phyloP scores from a whole-genome alignment of 35 echinoderm and acorn worm genomes.

The Heliocidaris erythrogramma region DNA sequence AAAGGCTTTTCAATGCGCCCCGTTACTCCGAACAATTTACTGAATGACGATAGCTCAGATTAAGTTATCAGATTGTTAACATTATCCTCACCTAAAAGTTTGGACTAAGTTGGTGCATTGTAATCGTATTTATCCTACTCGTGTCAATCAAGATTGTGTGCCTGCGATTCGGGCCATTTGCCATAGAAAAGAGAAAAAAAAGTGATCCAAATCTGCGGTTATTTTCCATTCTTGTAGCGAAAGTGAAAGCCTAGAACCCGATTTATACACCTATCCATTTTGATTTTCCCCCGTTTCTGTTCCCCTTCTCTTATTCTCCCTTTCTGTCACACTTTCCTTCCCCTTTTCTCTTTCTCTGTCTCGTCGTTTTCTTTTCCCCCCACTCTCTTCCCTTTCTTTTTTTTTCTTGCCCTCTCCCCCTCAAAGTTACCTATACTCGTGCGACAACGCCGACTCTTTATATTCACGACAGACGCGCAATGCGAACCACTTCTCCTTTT shows the following conservation, averaged over 20 bases:
- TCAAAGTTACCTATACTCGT: constrained; percentile 34
- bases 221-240: constrained; percentile 41
- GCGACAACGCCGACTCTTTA: neutral
- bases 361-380: neutral
- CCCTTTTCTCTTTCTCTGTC: neutral
- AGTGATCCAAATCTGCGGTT: constrained; percentile 48
- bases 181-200: constrained; percentile 25
- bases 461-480: neutral
- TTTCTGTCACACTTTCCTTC: neutral
- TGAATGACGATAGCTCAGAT: constrained; percentile 46
- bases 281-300: neutral
- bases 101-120: constrained; percentile 32
- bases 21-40: constrained; percentile 46
- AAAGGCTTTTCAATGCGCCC: constrained; percentile 26
- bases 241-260: constrained; percentile 45
- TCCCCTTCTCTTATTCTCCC: neutral
- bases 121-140: constrained; percentile 25
- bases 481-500: constrained; percentile 18
- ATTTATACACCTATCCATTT: constrained; percentile 21
- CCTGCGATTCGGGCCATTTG: constrained; percentile 39
- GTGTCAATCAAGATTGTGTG: constrained; percentile 36
- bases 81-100: constrained; percentile 46
- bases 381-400: neutral
- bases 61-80: constrained; percentile 46
- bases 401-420: neutral